These are phyloP conservation scores for Nanorana parkeri DNA, from an alignment of 2,113 vertebrate genomes.

Conservation along the genomic window DNA sequence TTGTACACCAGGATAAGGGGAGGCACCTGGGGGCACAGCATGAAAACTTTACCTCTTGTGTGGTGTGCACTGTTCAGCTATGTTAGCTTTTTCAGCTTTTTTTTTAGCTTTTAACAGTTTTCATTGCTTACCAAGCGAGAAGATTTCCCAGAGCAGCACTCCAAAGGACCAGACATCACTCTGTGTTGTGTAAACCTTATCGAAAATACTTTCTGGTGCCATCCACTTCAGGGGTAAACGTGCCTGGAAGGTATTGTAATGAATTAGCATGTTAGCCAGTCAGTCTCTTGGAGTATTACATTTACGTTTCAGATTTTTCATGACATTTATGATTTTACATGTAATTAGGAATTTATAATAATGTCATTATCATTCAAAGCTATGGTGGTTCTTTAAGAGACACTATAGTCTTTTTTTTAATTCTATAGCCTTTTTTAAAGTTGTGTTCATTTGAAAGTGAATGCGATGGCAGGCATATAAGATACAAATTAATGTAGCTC, in stretches of 20 bases:
- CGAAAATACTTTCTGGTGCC: conserved; percentile 98
- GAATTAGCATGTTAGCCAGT: conserved; percentile 4
- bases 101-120: background rate
- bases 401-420: too few relatives aligned
- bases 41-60: background rate
- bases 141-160: conserved; percentile 98
- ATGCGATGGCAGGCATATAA: too few relatives aligned
- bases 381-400: too few relatives aligned
- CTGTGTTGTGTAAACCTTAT: conserved; percentile 97
- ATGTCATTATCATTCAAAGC: background rate
- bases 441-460: too few relatives aligned
- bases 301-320: background rate
- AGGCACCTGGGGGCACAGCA: conserved; percentile 79
- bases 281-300: background rate
- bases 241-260: conserved; percentile 73
- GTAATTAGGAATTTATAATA: background rate
- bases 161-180: conserved; percentile 99
- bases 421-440: too few relatives aligned
- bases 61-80: too few relatives aligned
- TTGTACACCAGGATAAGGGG: conserved; percentile 95
- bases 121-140: conserved; percentile 85
- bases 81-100: background rate
- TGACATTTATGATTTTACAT: background rate
- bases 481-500: too few relatives aligned
- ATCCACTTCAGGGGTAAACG: conserved; percentile 98